Conservation (phyloP, 2,113 vertebrate species). For the Pogona vitticeps region DNA sequence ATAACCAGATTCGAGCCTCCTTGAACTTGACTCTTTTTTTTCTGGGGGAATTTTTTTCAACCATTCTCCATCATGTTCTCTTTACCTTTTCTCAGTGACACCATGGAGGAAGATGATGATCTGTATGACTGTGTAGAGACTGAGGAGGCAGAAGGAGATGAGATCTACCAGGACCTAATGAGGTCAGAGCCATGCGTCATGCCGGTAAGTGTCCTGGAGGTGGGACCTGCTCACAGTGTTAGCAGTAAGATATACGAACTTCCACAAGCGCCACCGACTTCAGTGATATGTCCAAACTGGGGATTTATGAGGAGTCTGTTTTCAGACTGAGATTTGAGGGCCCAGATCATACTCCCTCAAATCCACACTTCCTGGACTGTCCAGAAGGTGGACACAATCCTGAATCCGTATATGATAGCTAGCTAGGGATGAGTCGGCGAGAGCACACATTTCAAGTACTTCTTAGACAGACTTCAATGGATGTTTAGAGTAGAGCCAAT, state of each 20-base stretch:
- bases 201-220: conserved; percentile 65
- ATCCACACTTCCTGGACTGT: no score
- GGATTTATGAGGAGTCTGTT: no score
- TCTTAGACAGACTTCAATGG: no score
- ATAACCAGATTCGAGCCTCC: background rate
- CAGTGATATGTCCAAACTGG: no score
- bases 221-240: background rate
- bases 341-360: no score
- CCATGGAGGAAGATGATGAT: conserved; percentile 88
- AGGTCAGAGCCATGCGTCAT: conserved; percentile 72
- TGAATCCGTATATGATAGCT: no score
- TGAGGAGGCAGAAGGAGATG: conserved; percentile 86
- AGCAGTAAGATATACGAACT: background rate
- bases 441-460: no score
- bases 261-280: no score
- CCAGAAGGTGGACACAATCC: no score
- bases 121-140: conserved; percentile 91
- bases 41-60: background rate
- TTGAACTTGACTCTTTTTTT: background rate
- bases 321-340: no score
- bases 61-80: background rate
- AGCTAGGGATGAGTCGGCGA: no score
- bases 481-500: no score
- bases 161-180: conserved; percentile 93
- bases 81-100: conserved; percentile 77